Evolutionary conservation across 2,797 vertebrate genomes (phyloP).

Genomic region (Pipistrellus nathusii): DNA sequence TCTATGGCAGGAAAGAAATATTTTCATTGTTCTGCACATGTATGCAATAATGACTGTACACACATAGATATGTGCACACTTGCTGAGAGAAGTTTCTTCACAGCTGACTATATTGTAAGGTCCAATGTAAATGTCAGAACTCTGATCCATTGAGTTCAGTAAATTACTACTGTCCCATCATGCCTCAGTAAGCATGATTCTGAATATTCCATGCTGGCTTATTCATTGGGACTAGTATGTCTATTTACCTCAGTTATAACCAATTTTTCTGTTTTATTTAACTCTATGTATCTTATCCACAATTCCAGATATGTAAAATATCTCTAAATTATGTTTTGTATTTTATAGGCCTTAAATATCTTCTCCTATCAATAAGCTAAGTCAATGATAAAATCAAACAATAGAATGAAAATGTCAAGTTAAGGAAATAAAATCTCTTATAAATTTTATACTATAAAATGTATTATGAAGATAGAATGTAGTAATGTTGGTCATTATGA

Average conservation of each 20-base stretch:
- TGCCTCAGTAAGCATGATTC: conserved; percentile 52
- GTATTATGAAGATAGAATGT: background rate
- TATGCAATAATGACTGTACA: conserved; percentile 30
- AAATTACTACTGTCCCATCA: conserved; percentile 54
- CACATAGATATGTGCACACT: background rate
- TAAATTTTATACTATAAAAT: conserved; percentile 23
- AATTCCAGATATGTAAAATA: background rate
- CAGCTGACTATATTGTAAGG: conserved; percentile 49
- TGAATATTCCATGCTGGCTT: conserved; percentile 49
- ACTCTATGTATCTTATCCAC: background rate
- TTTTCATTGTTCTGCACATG: conserved; percentile 31
- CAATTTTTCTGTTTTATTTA: conserved; percentile 36
- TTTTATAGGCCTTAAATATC: conserved; percentile 40
- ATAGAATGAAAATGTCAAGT: background rate
- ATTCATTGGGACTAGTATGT: conserved; percentile 15
- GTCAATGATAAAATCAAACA: conserved; percentile 48
- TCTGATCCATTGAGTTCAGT: conserved; percentile 56
- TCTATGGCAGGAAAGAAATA: conserved; percentile 36
- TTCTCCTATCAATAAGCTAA: conserved; percentile 20
- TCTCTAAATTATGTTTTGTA: conserved; percentile 35
- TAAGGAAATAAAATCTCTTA: background rate
- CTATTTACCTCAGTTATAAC: conserved; percentile 23
- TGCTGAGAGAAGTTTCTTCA: conserved; percentile 58
- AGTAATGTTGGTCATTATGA: background rate
- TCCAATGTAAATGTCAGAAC: conserved; percentile 76